Evolutionary conservation across 1,140 invertebrate genomes (phyloP), one percentile per base, ranked within the genome.

Genomic region (Lepidurus couesii): DNA sequence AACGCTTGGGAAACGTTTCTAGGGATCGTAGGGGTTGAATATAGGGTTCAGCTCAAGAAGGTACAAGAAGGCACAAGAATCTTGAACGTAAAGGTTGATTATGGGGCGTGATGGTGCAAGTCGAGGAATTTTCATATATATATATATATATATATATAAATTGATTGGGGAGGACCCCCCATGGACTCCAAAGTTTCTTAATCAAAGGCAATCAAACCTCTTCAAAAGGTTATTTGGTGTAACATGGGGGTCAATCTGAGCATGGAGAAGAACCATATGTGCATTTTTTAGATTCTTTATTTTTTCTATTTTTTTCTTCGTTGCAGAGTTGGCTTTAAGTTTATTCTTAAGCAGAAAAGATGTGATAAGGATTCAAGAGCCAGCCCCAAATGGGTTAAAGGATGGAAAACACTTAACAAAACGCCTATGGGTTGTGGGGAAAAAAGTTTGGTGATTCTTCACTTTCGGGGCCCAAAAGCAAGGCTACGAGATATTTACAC

Each of bases 381-480:
- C 45, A 10, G 16, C 10, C 53, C 21, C 53, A 7, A 65, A 65
- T 65, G 53, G 16, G 53, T 65, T 7, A 65, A 34, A 4, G 34
- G 53, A 65, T 65, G 53, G 21, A 21, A 65, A 65, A 65, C 53
- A 65, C 53, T 65, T 65, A 65, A 16, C 53, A 65, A 65, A 65
- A 65, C n/a, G 53, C 53, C 53, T 65, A 65, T 65, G 53, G 53
- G 21, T 21, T 16, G 21, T 7, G n/a, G 21, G 53, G 53, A 21
- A 34, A 21, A 21, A 21, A 65, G 53, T 65, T 21, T 2, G 53
- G 53, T 21, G 8, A 16, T 65, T 65, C 13, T 65, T 65, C 53
- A 65, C 53, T 65, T 65, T 65, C 53, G 16, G 53, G 53, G 53
- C 1, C 8, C 13, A 7, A 65, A 13, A 65, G 53, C 53, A n/a